Percentiles rank a stretch among this genome's conserved stretches.
These are phyloP conservation scores for Lepilemur septentrionalis DNA, from an alignment of 2,797 vertebrate species.

Conservation along the genomic window DNA sequence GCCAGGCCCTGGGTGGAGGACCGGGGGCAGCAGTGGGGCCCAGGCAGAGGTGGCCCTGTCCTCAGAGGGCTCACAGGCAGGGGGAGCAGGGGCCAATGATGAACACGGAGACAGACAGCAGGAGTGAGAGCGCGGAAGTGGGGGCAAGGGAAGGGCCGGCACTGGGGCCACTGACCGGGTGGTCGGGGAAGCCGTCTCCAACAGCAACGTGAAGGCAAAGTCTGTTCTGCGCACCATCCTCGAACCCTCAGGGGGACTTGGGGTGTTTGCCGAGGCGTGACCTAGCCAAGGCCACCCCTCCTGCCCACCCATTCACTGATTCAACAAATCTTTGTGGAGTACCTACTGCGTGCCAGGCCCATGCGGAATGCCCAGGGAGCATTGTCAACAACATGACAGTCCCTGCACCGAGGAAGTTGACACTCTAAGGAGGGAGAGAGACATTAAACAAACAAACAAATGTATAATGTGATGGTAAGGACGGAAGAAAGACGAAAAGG, in stretches of 20 bases:
- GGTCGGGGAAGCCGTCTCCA: background rate
- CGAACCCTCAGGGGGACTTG: fast-evolving
- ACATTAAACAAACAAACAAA: background rate
- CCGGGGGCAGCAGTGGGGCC: background rate
- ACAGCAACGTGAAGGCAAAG: background rate
- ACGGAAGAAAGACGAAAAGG: background rate
- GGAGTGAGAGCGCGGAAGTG: background rate
- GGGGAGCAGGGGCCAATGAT: too few species aligned
- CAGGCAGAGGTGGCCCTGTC: background rate
- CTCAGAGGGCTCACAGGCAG: background rate
- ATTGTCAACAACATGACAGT: background rate
- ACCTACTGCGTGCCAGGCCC: background rate
- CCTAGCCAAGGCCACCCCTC: background rate
- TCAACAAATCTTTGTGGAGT: background rate
- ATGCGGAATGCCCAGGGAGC: background rate
- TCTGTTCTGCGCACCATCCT: too few species aligned
- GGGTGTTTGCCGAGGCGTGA: background rate
- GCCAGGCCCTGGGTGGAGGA: background rate
- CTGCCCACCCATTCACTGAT: background rate
- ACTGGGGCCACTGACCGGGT: fast-evolving
- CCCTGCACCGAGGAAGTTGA: background rate
- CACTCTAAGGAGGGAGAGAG: background rate
- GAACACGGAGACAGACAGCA: background rate
- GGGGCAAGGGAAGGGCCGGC: too few species aligned
- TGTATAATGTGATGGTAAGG: too few species aligned